Percentiles rank a stretch among this genome's conserved stretches.
These are phyloP conservation scores for Pentalonia nigronervosa DNA, from an alignment of 1,140 invertebrate species.

Conservation along the genomic window DNA sequence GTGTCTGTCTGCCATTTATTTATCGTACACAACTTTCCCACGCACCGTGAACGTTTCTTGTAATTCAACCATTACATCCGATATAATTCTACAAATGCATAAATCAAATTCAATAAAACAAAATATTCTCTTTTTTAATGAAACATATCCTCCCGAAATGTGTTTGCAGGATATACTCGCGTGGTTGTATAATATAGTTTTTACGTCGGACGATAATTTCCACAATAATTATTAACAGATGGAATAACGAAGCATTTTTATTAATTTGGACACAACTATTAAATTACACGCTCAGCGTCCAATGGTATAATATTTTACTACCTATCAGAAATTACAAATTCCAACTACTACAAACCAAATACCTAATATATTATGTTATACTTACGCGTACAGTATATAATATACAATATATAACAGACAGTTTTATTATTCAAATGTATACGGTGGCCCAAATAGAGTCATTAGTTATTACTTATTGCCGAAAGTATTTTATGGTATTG, in stretches of 20 bases:
- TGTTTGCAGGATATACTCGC: not conserved
- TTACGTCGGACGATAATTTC: not conserved
- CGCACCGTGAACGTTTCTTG: not conserved
- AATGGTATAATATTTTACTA: not conserved
- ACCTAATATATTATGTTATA: not conserved
- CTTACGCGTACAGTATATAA: not conserved
- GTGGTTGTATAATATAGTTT: not conserved
- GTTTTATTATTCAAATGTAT: not conserved
- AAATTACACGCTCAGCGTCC: not conserved
- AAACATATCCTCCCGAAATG: not conserved
- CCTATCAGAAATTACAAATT: not conserved
- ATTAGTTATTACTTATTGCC: not conserved
- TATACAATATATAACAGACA: not conserved
- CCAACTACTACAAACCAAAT: not conserved
- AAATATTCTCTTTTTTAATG: not conserved
- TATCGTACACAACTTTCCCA: not conserved
- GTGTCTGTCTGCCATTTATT: not conserved
- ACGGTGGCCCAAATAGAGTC: not conserved
- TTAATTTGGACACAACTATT: slow-evolving; percentile 6
- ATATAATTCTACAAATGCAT: not conserved
- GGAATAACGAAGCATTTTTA: not conserved
- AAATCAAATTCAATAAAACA: slow-evolving; percentile 26
- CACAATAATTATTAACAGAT: not conserved
- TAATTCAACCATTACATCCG: slow-evolving; percentile 1
- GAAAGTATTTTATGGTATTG: not conserved